Evolutionary conservation across 2,113 vertebrate species (phyloP), one percentile per base, ranked within the genome.

Genomic region (Candoia aspera): DNA sequence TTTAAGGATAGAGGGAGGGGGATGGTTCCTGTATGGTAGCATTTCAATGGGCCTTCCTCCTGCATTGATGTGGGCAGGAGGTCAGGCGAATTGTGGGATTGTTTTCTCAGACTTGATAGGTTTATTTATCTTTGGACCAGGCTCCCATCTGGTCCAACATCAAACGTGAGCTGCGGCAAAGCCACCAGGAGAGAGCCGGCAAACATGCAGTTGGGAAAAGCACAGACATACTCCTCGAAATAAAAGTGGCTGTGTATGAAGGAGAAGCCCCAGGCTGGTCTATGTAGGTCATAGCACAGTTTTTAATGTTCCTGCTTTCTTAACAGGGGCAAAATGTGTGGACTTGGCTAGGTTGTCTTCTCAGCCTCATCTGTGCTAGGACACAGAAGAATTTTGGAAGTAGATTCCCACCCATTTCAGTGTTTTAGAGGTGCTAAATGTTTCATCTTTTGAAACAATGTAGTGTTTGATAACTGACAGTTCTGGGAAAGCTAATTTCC

Each of bases 91-190:
- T 95, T 92, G 91, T 92, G 94, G 95, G 93, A 95, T 98, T 98
- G 98, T 98, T 99, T 99, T 98, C 98, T 98, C 98, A 98, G 98
- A 98, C 97, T 97, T 97, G 97, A 97, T 96, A 96, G 97, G 97
- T 98, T 97, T 99, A 98, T 98, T 99, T 99, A 98, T 98, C 97
- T 97, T 98, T 95, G 93, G 96, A 96, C 95, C 95, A 90, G 87
- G 94, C 95, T 97, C 95, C 96, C 96, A 95, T 97, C 97, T 98
- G 97, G 97, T 98, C 97, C 95, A 96, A 53, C 96, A 97, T 97
- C 97, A 97, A 97, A 97, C 96, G 90, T 92, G 93, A 96, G 92
- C 94, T 95, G 91, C 94, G 1, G 11, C 42, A 0, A 95, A 96
- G 95, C 96, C 97, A 96, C 96, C 95, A 94, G 90, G 95, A 96